Evolutionary conservation across 2,797 vertebrate species (phyloP).

Genomic region (Petrocephalus sullivani): DNA sequence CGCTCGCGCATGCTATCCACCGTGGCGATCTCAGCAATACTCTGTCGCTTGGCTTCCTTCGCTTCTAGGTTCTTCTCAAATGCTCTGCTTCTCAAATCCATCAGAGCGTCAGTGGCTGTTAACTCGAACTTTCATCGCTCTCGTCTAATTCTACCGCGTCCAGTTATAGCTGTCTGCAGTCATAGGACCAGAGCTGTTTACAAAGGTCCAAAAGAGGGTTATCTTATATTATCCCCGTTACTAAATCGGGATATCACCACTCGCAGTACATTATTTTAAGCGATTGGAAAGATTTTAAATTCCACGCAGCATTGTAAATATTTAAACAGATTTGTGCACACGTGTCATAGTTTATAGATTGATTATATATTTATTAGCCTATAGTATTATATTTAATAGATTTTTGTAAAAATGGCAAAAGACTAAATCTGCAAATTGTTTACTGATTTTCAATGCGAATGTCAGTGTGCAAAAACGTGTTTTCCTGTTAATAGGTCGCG

Average conservation of each 20-base stretch:
- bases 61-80: background rate
- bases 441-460: background rate
- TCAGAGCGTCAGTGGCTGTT: conserved; percentile 29
- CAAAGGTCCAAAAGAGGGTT: conserved; percentile 26
- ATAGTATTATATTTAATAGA: background rate
- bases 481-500: background rate
- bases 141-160: conserved; percentile 32
- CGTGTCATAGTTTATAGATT: background rate
- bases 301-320: background rate
- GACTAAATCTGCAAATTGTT: background rate
- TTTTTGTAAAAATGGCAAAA: background rate
- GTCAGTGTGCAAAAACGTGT: background rate
- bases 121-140: conserved; percentile 44
- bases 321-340: background rate
- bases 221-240: conserved; percentile 32
- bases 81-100: conserved; percentile 20
- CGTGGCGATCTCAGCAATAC: background rate
- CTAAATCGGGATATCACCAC: background rate
- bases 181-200: conserved; percentile 40
- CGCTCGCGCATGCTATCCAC: background rate
- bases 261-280: background rate
- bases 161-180: conserved; percentile 38
- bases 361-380: background rate
- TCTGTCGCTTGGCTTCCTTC: background rate
- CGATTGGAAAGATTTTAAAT: background rate